Percentiles rank a stretch among this genome's conserved stretches.
Conservation (phyloP, 2,113 vertebrate genomes). For the Hymenochirus boettgeri region DNA sequence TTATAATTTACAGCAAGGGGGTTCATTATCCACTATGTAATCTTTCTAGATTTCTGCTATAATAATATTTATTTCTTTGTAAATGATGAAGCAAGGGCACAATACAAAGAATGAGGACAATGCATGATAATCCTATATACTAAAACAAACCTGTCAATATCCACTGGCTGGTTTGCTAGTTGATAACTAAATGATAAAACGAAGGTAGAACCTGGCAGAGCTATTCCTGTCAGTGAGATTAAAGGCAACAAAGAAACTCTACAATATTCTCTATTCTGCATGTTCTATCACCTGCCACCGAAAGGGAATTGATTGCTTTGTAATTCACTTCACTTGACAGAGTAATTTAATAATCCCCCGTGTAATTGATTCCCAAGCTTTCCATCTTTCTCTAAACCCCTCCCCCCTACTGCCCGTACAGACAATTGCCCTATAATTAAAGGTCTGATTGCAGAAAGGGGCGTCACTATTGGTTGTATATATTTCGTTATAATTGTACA, state of each 20-base stretch:
- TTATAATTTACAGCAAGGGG: no score
- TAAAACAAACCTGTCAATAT: no score
- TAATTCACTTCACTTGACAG: slow-evolving; percentile 16
- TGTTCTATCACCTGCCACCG: background rate
- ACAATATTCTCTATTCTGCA: no score
- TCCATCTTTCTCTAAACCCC: background rate
- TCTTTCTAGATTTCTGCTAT: no score
- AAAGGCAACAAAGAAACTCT: background rate
- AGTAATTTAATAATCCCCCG: background rate
- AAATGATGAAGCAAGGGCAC: background rate
- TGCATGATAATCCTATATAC: background rate
- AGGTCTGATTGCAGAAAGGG: background rate
- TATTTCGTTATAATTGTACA: background rate
- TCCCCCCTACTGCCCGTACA: background rate
- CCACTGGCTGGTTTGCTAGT: no score
- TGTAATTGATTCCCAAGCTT: slow-evolving; percentile 15
- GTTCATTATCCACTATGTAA: no score
- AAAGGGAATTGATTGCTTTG: background rate
- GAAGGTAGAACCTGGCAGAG: no score
- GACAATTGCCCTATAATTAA: slow-evolving; percentile 9
- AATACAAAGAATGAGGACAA: background rate
- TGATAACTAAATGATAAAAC: no score
- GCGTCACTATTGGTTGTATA: background rate
- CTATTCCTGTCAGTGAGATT: background rate
- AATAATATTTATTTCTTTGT: no score